These are phyloP conservation scores for Sarcophaga rosellei DNA, from an alignment of 2,888 invertebrate species.

Conservation along the genomic window DNA sequence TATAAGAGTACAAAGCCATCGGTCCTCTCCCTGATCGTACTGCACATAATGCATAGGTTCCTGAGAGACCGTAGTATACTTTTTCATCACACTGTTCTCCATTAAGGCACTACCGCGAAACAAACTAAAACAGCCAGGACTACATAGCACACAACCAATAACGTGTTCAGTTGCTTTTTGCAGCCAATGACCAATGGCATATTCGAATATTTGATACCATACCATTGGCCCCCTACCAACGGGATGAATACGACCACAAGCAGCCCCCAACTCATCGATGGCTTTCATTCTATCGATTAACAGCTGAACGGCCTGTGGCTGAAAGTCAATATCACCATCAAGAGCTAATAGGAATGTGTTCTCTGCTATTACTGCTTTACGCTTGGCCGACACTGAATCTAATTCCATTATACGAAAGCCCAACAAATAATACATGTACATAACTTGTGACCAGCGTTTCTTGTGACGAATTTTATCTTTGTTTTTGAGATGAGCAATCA, in stretches of 20 bases:
- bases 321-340: conserved; percentile 95
- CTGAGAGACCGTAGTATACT: conserved; percentile 89
- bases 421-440: conserved; percentile 96
- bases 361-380: conserved; percentile 87
- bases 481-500: conserved; percentile 94
- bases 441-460: conserved; percentile 97
- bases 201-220: conserved; percentile 94
- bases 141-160: conserved; percentile 94
- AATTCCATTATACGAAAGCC: conserved; percentile 90
- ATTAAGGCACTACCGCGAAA: conserved; percentile 94
- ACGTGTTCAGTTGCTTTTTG: conserved; percentile 96
- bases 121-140: conserved; percentile 95
- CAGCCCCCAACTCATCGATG: conserved; percentile 90
- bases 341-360: conserved; percentile 92
- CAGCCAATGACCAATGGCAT: conserved; percentile 95
- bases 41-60: conserved; percentile 94
- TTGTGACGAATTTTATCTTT: conserved; percentile 93
- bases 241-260: conserved; percentile 95
- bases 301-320: conserved; percentile 89
- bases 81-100: conserved; percentile 94
- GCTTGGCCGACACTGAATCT: conserved; percentile 77
- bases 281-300: conserved; percentile 94
- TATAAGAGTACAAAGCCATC: conserved; percentile 96
- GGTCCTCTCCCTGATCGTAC: conserved; percentile 98
- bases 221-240: conserved; percentile 91